Conservation (phyloP, 2,888 invertebrate species). For the Odontothrips loti region DNA sequence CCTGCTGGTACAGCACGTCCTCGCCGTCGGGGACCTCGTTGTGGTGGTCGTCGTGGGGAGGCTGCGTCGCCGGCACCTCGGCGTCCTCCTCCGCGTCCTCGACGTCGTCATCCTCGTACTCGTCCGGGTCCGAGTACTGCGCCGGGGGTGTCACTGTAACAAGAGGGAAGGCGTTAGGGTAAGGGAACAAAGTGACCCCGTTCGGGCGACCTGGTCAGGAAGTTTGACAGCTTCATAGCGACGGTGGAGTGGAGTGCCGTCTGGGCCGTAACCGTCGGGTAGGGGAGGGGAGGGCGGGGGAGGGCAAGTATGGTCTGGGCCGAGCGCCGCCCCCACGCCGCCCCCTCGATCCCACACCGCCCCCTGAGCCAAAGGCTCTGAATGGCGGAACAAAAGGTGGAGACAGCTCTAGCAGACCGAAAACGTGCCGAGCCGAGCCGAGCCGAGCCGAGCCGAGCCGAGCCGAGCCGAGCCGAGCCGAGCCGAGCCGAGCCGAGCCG, state of each 20-base stretch:
- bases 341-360: too few relatives aligned
- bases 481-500: too few relatives aligned
- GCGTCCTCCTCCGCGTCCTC: background rate
- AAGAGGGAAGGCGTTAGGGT: slow-evolving; percentile 35
- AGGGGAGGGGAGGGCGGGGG: background rate
- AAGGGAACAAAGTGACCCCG: background rate
- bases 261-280: background rate
- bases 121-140: slow-evolving; percentile 46
- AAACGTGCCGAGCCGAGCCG: too few relatives aligned
- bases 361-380: too few relatives aligned
- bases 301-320: background rate
- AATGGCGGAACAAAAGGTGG: too few relatives aligned
- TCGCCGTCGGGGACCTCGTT: slow-evolving; percentile 40
- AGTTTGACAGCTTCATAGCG: too few relatives aligned
- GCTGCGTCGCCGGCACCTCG: slow-evolving; percentile 44
- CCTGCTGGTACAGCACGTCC: slow-evolving; percentile 56
- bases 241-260: too few relatives aligned
- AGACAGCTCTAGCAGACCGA: too few relatives aligned
- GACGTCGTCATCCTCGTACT: background rate
- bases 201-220: too few relatives aligned
- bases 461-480: too few relatives aligned
- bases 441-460: too few relatives aligned
- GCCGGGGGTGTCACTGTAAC: slow-evolving; percentile 61
- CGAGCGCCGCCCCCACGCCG: too few relatives aligned
- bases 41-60: slow-evolving; percentile 41